These are phyloP conservation scores for Cacatua alba DNA, from an alignment of 2,113 vertebrate species.

Conservation along the genomic window DNA sequence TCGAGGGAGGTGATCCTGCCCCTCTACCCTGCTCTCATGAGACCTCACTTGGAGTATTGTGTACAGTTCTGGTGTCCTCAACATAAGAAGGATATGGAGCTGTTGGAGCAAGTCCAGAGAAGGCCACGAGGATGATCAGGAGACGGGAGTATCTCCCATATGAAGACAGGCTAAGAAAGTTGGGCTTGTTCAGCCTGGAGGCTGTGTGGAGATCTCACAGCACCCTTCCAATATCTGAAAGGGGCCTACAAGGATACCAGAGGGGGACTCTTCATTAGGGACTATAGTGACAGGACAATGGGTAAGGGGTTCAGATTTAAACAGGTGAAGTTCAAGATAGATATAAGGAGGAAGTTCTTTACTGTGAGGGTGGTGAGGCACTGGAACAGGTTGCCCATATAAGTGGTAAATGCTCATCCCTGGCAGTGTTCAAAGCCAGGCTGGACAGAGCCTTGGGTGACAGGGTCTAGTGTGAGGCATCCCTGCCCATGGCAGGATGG, in stretches of 20 bases:
- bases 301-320: background rate
- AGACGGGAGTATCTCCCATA: background rate
- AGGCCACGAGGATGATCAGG: background rate
- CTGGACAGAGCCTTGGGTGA: background rate
- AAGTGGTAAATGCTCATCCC: background rate
- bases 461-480: background rate
- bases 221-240: background rate
- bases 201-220: background rate
- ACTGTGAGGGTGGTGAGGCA: background rate
- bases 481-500: background rate
- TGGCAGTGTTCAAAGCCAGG: background rate
- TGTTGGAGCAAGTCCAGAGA: background rate
- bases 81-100: background rate
- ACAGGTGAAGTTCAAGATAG: background rate
- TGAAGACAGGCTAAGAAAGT: background rate
- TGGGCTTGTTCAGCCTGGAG: background rate
- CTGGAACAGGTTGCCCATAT: background rate
- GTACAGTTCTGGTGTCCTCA: background rate
- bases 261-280: background rate
- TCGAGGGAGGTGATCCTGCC: background rate
- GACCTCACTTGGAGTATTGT: background rate
- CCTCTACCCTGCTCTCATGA: background rate
- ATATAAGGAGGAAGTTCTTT: background rate
- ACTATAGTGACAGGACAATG: background rate
- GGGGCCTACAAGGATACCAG: background rate